These are phyloP conservation scores for Camponotus floridanus DNA, from an alignment of 1,140 invertebrate genomes.

Conservation along the genomic window DNA sequence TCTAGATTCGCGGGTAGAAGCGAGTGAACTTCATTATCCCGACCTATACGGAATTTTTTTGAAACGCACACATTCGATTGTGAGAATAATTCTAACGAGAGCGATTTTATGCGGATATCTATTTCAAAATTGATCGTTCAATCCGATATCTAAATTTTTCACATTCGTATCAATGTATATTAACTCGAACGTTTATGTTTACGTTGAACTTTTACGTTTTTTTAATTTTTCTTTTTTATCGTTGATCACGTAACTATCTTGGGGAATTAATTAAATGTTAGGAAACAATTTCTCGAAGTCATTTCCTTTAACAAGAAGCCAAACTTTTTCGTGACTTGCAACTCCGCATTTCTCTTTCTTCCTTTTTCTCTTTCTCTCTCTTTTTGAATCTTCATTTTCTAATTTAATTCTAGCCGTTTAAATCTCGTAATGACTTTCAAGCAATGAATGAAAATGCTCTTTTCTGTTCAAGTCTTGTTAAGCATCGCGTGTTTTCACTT, in stretches of 20 bases:
- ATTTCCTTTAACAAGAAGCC: not conserved
- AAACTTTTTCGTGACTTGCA: not conserved
- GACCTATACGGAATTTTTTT: constrained; percentile 7
- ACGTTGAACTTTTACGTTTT: no score
- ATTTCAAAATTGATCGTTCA: not conserved
- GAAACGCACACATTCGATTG: constrained; percentile 19
- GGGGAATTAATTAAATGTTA: not conserved
- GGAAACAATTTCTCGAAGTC: not conserved
- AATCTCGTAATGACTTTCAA: not conserved
- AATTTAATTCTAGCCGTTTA: constrained; percentile 30
- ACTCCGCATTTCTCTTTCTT: not conserved
- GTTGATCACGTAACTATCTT: not conserved
- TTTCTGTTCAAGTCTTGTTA: not conserved
- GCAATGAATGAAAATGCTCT: not conserved
- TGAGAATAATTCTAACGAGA: constrained; percentile 18
- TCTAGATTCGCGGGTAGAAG: constrained; percentile 5
- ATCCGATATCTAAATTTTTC: constrained; percentile 22
- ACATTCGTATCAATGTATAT: not conserved
- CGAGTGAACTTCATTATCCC: constrained; percentile 30
- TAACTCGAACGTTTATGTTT: not conserved
- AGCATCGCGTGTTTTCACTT: not conserved
- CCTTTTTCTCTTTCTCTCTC: no score
- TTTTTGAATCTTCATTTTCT: not conserved
- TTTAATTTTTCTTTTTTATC: not conserved
- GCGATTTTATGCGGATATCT: not conserved